A percentile compares a stretch with the other conserved stretches of the same genome.
phyloP scores from a whole-genome alignment of 1,140 invertebrate genomes.

The Rhagoletis zephyria region DNA sequence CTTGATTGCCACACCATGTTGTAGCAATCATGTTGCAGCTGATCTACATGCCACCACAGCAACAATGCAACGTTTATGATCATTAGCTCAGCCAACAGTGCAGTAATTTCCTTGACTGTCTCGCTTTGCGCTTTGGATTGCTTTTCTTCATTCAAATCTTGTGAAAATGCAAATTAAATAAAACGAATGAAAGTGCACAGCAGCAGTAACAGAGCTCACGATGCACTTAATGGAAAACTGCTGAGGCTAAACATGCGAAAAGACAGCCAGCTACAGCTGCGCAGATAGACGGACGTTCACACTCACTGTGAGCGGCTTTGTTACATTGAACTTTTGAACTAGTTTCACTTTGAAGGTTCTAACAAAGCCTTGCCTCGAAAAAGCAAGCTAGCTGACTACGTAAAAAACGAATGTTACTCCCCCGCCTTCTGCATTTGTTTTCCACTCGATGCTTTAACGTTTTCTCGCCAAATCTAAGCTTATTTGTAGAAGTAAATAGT shows the following conservation, averaged over 20 bases:
- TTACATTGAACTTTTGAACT: conserved; percentile 46
- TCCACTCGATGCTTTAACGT: neutral
- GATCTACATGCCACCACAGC: neutral
- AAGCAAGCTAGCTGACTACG: neutral
- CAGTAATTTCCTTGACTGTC: neutral
- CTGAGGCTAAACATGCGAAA: neutral
- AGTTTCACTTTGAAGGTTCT: conserved; percentile 28
- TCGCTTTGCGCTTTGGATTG: neutral
- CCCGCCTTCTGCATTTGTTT: neutral
- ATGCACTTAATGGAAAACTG: neutral
- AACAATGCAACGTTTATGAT: neutral
- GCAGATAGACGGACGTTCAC: neutral
- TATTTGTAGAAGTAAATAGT: neutral
- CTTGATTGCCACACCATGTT: neutral
- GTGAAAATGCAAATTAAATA: conserved; percentile 30
- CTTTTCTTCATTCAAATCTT: conserved; percentile 1
- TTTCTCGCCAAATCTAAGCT: neutral
- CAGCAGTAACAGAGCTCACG: neutral
- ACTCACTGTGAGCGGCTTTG: neutral
- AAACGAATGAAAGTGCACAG: neutral
- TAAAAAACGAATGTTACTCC: neutral
- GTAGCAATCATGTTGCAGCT: conserved; percentile 2
- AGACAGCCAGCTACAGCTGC: neutral
- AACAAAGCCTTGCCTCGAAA: neutral
- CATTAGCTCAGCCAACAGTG: neutral